Conservation (phyloP, 2,797 vertebrate species). For the Amniataba percoides region DNA sequence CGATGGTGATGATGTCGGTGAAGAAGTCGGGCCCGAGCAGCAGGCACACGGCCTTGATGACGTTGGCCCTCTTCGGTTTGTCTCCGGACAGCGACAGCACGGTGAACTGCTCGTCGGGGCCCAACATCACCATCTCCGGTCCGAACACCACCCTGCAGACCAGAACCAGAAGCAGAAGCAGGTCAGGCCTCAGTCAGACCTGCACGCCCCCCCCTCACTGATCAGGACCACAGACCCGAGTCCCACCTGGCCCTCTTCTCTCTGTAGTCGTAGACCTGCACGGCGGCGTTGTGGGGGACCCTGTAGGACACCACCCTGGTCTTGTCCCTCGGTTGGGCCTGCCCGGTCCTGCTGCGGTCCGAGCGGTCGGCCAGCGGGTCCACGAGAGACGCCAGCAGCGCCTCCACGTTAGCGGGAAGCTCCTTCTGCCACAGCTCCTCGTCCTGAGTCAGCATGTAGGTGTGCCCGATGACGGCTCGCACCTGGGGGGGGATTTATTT, state of each 20-base stretch:
- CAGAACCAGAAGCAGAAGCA: background rate
- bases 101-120: slow-evolving; percentile 94
- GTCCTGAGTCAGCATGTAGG: slow-evolving; percentile 93
- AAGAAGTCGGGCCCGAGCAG: slow-evolving; percentile 94
- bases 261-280: slow-evolving; percentile 96
- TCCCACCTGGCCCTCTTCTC: slow-evolving; percentile 90
- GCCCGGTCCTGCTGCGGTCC: rapidly evolving
- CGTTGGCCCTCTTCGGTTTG: slow-evolving; percentile 90
- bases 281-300: slow-evolving; percentile 91
- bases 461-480: slow-evolving; percentile 90
- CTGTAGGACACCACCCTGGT: slow-evolving; percentile 89
- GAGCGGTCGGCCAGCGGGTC: slow-evolving; percentile 89
- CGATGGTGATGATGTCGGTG: slow-evolving; percentile 92
- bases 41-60: slow-evolving; percentile 90
- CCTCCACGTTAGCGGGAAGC: slow-evolving; percentile 88
- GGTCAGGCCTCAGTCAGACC: background rate
- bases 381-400: slow-evolving; percentile 76
- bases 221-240: rapidly evolving
- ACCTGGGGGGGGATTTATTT: slow-evolving; percentile 79
- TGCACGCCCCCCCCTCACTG: rapidly evolving
- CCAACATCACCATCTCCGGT: slow-evolving; percentile 92
- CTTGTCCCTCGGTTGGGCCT: background rate
- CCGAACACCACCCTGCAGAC: slow-evolving; percentile 91
- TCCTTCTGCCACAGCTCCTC: slow-evolving; percentile 94
- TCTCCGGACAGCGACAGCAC: slow-evolving; percentile 91